phyloP scores from a whole-genome alignment of 2,113 vertebrate species.

The Melanotaenia duboulayi region DNA sequence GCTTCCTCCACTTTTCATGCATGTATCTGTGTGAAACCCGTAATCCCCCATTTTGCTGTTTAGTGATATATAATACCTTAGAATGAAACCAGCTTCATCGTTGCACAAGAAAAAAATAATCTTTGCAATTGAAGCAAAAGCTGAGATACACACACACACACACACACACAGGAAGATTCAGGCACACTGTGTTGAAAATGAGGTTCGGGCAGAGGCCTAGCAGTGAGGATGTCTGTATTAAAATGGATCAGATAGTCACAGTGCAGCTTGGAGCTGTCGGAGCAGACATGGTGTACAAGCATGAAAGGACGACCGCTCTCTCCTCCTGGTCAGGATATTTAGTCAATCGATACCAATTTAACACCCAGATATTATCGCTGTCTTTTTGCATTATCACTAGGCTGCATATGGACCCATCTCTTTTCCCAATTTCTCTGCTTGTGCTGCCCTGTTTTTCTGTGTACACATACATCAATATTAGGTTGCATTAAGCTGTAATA shows the following conservation, averaged over 20 bases:
- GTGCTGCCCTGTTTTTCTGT: constrained; percentile 37
- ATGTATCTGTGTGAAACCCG: constrained; percentile 40
- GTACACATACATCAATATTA: constrained; percentile 76
- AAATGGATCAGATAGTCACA: constrained; percentile 77
- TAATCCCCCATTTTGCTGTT: constrained; percentile 40
- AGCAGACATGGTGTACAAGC: constrained; percentile 62
- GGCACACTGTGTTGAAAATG: constrained; percentile 64
- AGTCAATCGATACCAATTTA: constrained; percentile 81
- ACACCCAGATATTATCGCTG: constrained; percentile 75
- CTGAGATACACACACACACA: constrained; percentile 24
- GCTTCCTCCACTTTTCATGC: constrained; percentile 4
- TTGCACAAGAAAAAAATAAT: constrained; percentile 42
- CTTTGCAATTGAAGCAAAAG: constrained; percentile 45
- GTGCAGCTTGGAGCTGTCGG: constrained; percentile 59
- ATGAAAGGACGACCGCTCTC: constrained; percentile 68
- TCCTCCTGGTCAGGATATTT: constrained; percentile 76
- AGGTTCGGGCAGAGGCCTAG: constrained; percentile 63
- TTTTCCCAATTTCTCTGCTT: constrained; percentile 58
- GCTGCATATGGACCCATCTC: constrained; percentile 70
- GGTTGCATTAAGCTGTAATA: constrained; percentile 73
- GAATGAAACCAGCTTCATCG: constrained; percentile 30
- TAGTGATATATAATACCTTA: constrained; percentile 32
- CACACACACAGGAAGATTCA: constrained; percentile 16
- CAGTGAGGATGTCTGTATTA: constrained; percentile 67
- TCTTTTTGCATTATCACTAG: constrained; percentile 70